Evolutionary conservation across 2,888 invertebrate species (phyloP).

Genomic region (Drosophila atroscutellata): DNA sequence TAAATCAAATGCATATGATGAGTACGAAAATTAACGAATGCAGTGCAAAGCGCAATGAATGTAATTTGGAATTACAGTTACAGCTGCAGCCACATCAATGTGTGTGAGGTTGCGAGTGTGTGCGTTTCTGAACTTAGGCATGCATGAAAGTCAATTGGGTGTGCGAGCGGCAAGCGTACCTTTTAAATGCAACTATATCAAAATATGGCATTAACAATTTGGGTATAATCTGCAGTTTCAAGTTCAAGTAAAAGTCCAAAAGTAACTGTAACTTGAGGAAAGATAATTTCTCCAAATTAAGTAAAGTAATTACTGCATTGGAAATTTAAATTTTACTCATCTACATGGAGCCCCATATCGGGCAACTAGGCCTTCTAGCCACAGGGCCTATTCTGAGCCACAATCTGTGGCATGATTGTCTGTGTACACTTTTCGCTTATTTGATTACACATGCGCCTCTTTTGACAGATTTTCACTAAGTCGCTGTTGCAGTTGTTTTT

Average conservation of each 20-base stretch:
- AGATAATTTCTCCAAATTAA: constrained; percentile 39
- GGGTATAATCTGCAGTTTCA: constrained; percentile 18
- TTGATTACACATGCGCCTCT: constrained; percentile 62
- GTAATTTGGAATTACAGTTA: constrained; percentile 57
- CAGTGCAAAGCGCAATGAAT: constrained; percentile 44
- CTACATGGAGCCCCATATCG: constrained; percentile 9
- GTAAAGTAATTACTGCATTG: neutral
- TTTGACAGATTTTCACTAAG: constrained; percentile 58
- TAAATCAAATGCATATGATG: constrained; percentile 29
- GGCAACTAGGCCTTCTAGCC: neutral
- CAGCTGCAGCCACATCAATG: constrained; percentile 29
- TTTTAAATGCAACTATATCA: constrained; percentile 4
- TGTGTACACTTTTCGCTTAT: constrained; percentile 49
- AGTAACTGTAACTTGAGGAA: constrained; percentile 10
- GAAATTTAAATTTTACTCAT: constrained; percentile 48
- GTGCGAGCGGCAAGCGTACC: constrained; percentile 35
- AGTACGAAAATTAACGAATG: constrained; percentile 58
- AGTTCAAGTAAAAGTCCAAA: constrained; percentile 26
- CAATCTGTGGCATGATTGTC: constrained; percentile 45
- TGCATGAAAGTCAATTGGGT: constrained; percentile 63
- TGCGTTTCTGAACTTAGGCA: constrained; percentile 22
- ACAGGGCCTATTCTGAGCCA: neutral
- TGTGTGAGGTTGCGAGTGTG: constrained; percentile 9
- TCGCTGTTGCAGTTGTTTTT: constrained; percentile 26
- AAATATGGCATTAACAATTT: constrained; percentile 33